These are phyloP conservation scores for Prionchulus punctatus DNA, from an alignment of 2,888 invertebrate genomes.

Conservation along the genomic window DNA sequence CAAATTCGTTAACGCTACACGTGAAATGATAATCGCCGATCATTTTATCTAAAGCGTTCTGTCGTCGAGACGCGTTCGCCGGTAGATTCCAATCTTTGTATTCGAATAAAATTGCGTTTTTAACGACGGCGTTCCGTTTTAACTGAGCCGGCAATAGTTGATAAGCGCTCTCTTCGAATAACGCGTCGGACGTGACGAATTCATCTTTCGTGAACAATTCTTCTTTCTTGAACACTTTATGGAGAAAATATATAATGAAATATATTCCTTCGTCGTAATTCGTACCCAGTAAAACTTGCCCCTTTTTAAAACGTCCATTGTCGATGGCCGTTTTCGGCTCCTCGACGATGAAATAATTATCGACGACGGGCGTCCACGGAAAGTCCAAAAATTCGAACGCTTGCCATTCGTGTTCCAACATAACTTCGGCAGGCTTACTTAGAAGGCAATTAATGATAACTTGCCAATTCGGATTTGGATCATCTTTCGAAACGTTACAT, in stretches of 20 bases:
- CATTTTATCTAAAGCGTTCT: slow-evolving; percentile 24
- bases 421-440: slow-evolving; percentile 37
- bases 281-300: slow-evolving; percentile 73
- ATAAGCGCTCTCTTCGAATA: slow-evolving; percentile 23
- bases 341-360: slow-evolving; percentile 77
- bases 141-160: slow-evolving; percentile 25
- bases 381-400: slow-evolving; percentile 44
- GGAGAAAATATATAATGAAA: slow-evolving; percentile 77
- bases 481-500: slow-evolving; percentile 6
- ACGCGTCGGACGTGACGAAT: slow-evolving; percentile 23
- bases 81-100: slow-evolving; percentile 80
- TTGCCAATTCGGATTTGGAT: slow-evolving; percentile 39
- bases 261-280: slow-evolving; percentile 86
- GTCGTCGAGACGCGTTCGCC: slow-evolving; percentile 56
- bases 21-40: slow-evolving; percentile 32
- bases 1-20: slow-evolving; percentile 32
- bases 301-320: slow-evolving; percentile 72
- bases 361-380: slow-evolving; percentile 79
- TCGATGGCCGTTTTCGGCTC: slow-evolving; percentile 47
- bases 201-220: slow-evolving; percentile 27
- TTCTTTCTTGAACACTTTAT: slow-evolving; percentile 18
- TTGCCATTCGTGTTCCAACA: slow-evolving; percentile 12
- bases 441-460: slow-evolving; percentile 61
- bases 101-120: slow-evolving; percentile 72
- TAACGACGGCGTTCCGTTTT: slow-evolving; percentile 41